These are phyloP conservation scores for Paratrypauchen microcephalus DNA, from an alignment of 2,797 vertebrate species.

Conservation along the genomic window DNA sequence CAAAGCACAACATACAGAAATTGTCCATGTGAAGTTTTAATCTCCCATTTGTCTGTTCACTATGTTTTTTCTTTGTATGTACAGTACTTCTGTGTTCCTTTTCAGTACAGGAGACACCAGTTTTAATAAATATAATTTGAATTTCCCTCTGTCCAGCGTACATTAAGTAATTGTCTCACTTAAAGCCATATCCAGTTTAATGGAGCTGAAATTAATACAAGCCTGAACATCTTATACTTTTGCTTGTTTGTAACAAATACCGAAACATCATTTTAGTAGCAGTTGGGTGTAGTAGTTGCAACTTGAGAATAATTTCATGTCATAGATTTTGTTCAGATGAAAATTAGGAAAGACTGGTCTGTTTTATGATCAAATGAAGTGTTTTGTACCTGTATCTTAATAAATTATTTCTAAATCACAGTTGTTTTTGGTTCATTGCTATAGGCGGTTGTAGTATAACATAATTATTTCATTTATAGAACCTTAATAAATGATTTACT, in stretches of 20 bases:
- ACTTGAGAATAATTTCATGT: conserved; percentile 25
- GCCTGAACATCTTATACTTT: conserved; percentile 2
- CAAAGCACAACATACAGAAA: conserved; percentile 79
- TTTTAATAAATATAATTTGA: conserved; percentile 71
- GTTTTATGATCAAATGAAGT: conserved; percentile 67
- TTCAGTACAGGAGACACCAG: conserved; percentile 38
- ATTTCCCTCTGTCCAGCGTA: conserved; percentile 51
- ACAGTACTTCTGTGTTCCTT: conserved; percentile 41
- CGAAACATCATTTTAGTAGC: conserved; percentile 37
- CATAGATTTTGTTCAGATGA: conserved; percentile 29
- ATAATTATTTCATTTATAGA: background rate
- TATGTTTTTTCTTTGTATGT: conserved; percentile 24
- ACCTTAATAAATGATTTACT: background rate
- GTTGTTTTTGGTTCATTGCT: background rate
- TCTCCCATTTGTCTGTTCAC: conserved; percentile 46
- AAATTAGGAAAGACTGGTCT: conserved; percentile 48
- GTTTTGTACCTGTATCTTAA: conserved; percentile 76
- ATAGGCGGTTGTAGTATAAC: background rate
- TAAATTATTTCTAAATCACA: conserved; percentile 74
- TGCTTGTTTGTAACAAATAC: conserved; percentile 34
- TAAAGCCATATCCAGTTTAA: background rate
- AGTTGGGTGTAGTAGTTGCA: conserved; percentile 29
- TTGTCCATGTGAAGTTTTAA: conserved; percentile 57
- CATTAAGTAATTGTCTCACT: conserved; percentile 15
- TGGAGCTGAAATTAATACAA: background rate